Evolutionary conservation across 2,888 invertebrate species (phyloP), one percentile per base, ranked within the genome.

Genomic region (Eledona agricola): DNA sequence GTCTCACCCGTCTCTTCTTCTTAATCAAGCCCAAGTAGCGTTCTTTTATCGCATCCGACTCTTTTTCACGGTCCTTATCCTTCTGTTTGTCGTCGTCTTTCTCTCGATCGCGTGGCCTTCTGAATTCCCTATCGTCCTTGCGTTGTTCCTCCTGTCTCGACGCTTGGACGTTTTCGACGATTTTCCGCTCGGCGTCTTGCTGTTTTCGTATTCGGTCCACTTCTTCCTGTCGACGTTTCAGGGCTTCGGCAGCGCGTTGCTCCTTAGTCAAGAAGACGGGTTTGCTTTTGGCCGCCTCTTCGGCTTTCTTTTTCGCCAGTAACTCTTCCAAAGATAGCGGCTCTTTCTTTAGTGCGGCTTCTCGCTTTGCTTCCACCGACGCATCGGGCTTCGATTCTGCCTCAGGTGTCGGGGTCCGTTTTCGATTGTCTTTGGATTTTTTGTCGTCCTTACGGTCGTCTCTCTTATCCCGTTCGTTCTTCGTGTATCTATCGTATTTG

Each of bases 241-340:
- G 68, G 0, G 99, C 99, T 67, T 95, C 85, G 0, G 87, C 89
- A 0, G 89, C 93, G 66, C 99, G 82, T 74, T 99, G 94, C 74
- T 96, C 96, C 80, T 97, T 98, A 0, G 95, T 93, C 20, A 99
- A 79, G 73, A 99, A 99, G 16, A 96, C 94, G 0, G 99, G 99
- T 81, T 97, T 98, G 64, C 95, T 93, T 38, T 92, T 83, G 1
- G 93, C 95, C 68, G 90, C 92, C 74, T 97, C 96, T 72, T 96
- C 96, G 0, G 93, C 93, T 71, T 98, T 96, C 72, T 96, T 96
- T 76, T 96, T 96, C 0, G 93, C 90, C 32, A 99, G 78, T 23
- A 99, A 76, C 73, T 99, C 97, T 74, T 99, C 99, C 46, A 99
- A 78, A 2, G 98, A 98, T 7, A 98, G 78, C 0, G 99, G 99